Evolutionary conservation across 53 echinoderm and acorn worm genomes (phyloP).

Genomic region (Temnopleurus reevesii): DNA sequence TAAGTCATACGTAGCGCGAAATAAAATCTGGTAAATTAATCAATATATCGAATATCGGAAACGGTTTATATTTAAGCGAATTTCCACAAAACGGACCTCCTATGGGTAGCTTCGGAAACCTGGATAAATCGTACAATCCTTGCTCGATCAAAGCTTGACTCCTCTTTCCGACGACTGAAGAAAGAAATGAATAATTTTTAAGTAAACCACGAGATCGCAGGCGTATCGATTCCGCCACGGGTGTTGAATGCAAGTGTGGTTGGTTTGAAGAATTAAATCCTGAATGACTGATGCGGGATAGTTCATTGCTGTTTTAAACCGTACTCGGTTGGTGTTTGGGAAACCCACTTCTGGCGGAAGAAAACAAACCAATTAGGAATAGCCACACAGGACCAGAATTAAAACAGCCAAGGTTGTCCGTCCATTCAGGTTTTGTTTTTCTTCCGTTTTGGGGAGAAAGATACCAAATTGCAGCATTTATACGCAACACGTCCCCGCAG

Average conservation of each 20-base stretch:
- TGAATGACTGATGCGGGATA: background rate
- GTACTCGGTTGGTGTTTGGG: background rate
- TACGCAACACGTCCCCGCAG: conserved; percentile 23
- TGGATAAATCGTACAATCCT: background rate
- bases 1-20: no score
- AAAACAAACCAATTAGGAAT: background rate
- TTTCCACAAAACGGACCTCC: background rate
- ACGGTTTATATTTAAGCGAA: background rate
- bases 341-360: background rate
- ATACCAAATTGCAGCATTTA: background rate
- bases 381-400: background rate
- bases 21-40: conserved; percentile 3
- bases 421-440: conserved; percentile 18
- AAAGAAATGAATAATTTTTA: background rate
- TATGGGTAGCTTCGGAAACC: background rate
- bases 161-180: background rate
- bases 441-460: background rate
- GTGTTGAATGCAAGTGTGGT: background rate
- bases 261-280: background rate
- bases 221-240: background rate
- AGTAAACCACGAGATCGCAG: background rate
- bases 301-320: background rate
- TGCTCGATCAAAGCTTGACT: no score
- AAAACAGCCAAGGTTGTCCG: background rate
- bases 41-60: background rate